Conservation (phyloP, 2,888 invertebrate genomes). For the Coelopa pilipes region DNA sequence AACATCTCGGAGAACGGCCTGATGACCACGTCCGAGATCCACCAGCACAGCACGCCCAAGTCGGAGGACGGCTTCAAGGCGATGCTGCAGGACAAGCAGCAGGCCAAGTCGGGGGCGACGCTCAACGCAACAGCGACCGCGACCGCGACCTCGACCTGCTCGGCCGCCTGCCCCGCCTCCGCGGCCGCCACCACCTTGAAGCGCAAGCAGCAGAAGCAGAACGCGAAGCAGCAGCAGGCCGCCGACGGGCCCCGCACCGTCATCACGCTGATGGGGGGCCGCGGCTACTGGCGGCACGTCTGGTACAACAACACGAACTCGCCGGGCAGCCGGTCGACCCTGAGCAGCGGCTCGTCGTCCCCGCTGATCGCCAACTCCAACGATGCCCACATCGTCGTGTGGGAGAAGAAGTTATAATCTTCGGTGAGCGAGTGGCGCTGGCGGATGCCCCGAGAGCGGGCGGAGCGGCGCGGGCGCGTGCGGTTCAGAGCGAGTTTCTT, state of each 20-base stretch:
- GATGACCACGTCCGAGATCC: slow-evolving; percentile 61
- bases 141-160: slow-evolving; percentile 12
- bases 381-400: slow-evolving; percentile 89
- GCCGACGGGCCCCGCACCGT: slow-evolving; percentile 76
- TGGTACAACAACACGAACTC: slow-evolving; percentile 69
- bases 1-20: slow-evolving; percentile 70
- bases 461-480: slow-evolving; percentile 54
- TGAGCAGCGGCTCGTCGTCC: slow-evolving; percentile 46
- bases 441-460: slow-evolving; percentile 41
- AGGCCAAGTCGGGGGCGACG: slow-evolving; percentile 16
- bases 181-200: slow-evolving; percentile 62
- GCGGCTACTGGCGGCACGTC: slow-evolving; percentile 87
- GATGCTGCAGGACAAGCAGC: slow-evolving; percentile 40
- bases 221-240: slow-evolving; percentile 55
- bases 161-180: slow-evolving; percentile 44
- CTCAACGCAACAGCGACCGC: not conserved
- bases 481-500: slow-evolving; percentile 51
- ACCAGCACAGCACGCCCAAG: slow-evolving; percentile 59
- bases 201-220: slow-evolving; percentile 61
- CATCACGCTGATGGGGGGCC: slow-evolving; percentile 86
- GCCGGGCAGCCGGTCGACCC: slow-evolving; percentile 51
- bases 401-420: slow-evolving; percentile 85
- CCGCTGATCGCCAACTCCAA: slow-evolving; percentile 77
- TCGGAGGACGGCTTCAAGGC: slow-evolving; percentile 55
- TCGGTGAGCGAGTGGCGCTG: slow-evolving; percentile 58